Conservation (phyloP, 1,140 invertebrate genomes). For the Euwallacea similis region DNA sequence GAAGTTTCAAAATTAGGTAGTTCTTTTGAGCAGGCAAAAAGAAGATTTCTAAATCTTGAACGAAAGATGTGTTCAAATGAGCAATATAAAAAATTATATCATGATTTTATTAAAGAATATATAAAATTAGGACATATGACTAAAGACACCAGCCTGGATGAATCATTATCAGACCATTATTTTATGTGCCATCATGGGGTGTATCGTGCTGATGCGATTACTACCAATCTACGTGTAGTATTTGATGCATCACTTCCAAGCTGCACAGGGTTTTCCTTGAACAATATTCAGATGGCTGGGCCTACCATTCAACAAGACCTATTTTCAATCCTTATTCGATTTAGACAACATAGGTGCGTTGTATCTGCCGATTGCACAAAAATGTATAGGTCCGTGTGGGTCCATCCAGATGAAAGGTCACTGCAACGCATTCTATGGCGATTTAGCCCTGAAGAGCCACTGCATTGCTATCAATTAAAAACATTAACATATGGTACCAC, state of each 20-base stretch:
- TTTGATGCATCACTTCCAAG: constrained; percentile 52
- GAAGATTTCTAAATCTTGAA: constrained; percentile 41
- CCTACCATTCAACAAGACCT: constrained; percentile 52
- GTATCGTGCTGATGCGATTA: background rate
- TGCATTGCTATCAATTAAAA: constrained; percentile 38
- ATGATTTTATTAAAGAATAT: constrained; percentile 5
- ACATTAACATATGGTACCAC: constrained; percentile 45
- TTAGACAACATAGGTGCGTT: constrained; percentile 50
- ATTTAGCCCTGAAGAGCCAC: constrained; percentile 35
- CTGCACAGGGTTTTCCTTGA: constrained; percentile 33
- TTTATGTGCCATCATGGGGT: constrained; percentile 35
- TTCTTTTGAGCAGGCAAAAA: constrained; percentile 23
- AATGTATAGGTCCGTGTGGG: constrained; percentile 52
- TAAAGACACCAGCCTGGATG: background rate
- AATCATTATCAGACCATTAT: constrained; percentile 15
- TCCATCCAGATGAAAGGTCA: constrained; percentile 45
- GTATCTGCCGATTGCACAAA: constrained; percentile 53
- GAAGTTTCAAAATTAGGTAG: constrained; percentile 19
- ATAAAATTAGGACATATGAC: constrained; percentile 1
- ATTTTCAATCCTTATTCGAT: constrained; percentile 45
- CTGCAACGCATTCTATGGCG: constrained; percentile 54
- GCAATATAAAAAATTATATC: background rate
- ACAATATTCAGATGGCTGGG: constrained; percentile 46
- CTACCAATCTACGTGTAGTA: constrained; percentile 5
- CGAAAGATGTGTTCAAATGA: background rate